Evolutionary conservation across 2,797 vertebrate genomes (phyloP).

Genomic region (Eremophila alpestris): DNA sequence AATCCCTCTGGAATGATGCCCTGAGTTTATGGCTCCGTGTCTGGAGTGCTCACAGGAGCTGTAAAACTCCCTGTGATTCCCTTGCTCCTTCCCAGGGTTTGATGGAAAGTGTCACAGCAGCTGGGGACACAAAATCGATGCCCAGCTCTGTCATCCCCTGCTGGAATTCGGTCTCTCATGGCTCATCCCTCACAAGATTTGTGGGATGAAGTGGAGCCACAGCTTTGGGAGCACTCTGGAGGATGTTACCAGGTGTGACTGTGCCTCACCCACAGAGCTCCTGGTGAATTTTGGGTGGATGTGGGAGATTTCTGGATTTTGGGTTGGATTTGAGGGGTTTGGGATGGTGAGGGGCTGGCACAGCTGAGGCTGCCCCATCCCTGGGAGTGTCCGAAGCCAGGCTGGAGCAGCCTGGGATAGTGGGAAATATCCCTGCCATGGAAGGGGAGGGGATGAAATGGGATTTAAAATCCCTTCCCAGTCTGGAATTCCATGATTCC

Average conservation of each 20-base stretch:
- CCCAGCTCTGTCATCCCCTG: not conserved
- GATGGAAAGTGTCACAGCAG: no score
- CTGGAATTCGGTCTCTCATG: no score
- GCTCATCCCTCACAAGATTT: not conserved
- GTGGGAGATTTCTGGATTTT: rapidly evolving
- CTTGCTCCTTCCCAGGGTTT: not conserved
- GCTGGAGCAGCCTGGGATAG: not conserved
- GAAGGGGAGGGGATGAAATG: not conserved
- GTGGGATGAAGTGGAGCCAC: not conserved
- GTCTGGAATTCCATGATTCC: not conserved
- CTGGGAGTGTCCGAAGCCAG: not conserved
- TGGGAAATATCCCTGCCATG: not conserved
- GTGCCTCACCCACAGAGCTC: not conserved
- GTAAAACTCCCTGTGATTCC: not conserved
- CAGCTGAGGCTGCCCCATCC: not conserved
- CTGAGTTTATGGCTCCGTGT: not conserved
- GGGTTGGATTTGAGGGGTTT: not conserved
- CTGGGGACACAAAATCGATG: not conserved
- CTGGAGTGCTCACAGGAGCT: not conserved
- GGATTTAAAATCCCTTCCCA: not conserved
- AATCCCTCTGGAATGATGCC: not conserved
- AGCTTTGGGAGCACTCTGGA: not conserved
- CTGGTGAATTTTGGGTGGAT: not conserved
- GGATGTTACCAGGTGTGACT: not conserved
- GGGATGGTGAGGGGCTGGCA: not conserved